Base-by-base conservation (phyloP, 2,113 vertebrate species). In the Phalacrocorax carbo region DNA sequence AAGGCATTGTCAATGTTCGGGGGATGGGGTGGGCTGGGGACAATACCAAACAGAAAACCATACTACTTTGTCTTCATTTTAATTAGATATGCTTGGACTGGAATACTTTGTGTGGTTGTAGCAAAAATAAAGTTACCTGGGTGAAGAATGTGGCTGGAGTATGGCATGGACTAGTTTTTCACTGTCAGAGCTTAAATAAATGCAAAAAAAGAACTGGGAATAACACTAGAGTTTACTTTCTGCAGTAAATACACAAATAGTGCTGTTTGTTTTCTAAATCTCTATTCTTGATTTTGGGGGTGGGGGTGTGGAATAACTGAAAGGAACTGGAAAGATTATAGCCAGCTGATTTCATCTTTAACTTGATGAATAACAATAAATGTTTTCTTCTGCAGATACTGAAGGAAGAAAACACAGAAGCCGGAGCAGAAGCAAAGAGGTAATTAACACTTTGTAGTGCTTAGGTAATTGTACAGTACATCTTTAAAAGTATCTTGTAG, bases 371-470 rank as follows among this genome's bases (percentile, higher is more conserved):
- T 86, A 65, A 90, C 79, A 66, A 26, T 69, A 51, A 76, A 27
- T 81, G 13, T 82, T 96, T 97, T 79, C 36, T 91, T 64, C 80
- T 75, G 51, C 96, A 98, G 98, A 98, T 96, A 64, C 98, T 55
- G 98, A 98, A 96, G 98, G 98, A 95, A 98, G 98, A 98, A 99
- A 99, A 98, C 98, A 99, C 98, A 99, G 99, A 97, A 99, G 99
- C 98, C 99, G 99, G 93, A 99, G 99, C 99, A 99, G 99, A 98
- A 99, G 99, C 98, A 99, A 99, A 99, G 99, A 99, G 99, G 99
- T 99, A 99, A 99, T 98, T 99, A 98, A 97, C 30, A 88, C 98
- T 98, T 98, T 98, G 98, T 99, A 98, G 98, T 81, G 98, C 96
- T 98, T 98, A 97, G 98, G 98, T 98, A 86, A 97, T 98, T 98